Evolutionary conservation across 2,888 invertebrate species (phyloP).

Genomic region (Heterodera filipjevi): DNA sequence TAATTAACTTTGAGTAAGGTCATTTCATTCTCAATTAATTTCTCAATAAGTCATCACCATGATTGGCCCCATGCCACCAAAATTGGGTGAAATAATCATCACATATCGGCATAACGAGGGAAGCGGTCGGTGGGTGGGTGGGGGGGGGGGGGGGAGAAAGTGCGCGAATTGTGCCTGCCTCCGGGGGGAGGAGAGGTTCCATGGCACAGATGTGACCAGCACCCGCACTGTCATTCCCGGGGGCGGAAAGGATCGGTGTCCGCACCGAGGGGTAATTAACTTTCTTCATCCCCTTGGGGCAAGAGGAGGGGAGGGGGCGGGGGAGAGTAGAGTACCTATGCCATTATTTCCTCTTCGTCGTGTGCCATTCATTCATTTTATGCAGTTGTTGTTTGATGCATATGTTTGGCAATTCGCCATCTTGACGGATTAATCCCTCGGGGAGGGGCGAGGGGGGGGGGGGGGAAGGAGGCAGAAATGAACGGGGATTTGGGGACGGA

Average conservation of each 20-base stretch:
- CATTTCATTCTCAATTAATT: too few species aligned
- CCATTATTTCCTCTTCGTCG: conserved; percentile 1
- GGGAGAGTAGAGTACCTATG: background rate
- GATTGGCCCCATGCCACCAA: background rate
- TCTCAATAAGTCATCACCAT: background rate
- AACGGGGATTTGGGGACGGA: background rate
- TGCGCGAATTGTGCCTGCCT: background rate
- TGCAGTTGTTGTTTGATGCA: background rate
- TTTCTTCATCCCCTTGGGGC: background rate
- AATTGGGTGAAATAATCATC: conserved; percentile 8
- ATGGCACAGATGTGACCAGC: background rate
- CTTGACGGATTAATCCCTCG: conserved; percentile 4
- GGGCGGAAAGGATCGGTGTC: background rate
- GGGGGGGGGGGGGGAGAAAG: background rate
- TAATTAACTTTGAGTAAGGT: too few species aligned
- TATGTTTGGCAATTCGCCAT: background rate
- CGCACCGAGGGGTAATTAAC: background rate
- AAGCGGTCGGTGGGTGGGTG: too few species aligned
- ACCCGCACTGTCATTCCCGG: background rate
- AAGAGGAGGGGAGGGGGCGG: background rate
- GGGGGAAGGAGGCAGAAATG: background rate
- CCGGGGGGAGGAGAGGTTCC: background rate
- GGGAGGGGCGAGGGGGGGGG: too few species aligned
- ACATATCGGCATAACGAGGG: too few species aligned
- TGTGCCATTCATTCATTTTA: background rate